Base-by-base conservation (phyloP, 2,113 vertebrate species). In the Seriola aureovittata region DNA sequence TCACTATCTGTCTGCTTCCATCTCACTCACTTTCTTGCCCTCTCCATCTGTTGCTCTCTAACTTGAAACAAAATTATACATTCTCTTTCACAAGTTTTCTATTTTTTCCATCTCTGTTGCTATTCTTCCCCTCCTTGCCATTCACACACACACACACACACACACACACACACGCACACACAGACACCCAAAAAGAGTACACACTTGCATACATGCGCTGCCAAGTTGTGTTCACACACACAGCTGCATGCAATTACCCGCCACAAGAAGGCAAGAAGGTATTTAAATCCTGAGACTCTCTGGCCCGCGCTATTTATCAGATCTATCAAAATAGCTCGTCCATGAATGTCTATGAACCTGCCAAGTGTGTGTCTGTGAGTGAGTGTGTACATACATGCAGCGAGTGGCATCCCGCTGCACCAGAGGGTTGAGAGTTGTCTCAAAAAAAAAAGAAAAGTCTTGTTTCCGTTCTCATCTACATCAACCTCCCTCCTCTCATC, bases 241-340 rank as follows among this genome's bases (percentile, higher is more conserved):
- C 93, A 94, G 91, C 93, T 94, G 92, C 86, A 85, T 88, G 88
- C 92, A 92, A 94, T 94, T 94, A 93, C 63, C 82, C 81, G 5
- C 89, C 89, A 87, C 84, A 87, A 88, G 85, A 92, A 87, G 80
- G 84, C 84, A 87, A 88, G 85, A 92, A 87, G 80, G 84, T 80
- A 88, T 89, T 91, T 89, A 93, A 92, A 88, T 86, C 87, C 87
- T 68, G 84, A 85, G 86, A 74, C 74, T 85, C 79, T 84, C 71
- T 71, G 85, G 74, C 62, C 81, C 25, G 50, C 25, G 80, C 73
- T 66, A 90, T 91, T 91, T 91, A 90, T 91, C 91, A 83, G 63
- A 85, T 87, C 69, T 69, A 88, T 91, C 75, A 86, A 90, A 92
- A 92, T 89, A 89, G 85, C 84, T 80, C 54, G 50, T 87, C 71